A percentile compares a stretch with the other conserved stretches of the same genome.
phyloP scores from a whole-genome alignment of 30 jellyfish, hydroid and myxozoan genomes.

The Cassiopea andromeda region DNA sequence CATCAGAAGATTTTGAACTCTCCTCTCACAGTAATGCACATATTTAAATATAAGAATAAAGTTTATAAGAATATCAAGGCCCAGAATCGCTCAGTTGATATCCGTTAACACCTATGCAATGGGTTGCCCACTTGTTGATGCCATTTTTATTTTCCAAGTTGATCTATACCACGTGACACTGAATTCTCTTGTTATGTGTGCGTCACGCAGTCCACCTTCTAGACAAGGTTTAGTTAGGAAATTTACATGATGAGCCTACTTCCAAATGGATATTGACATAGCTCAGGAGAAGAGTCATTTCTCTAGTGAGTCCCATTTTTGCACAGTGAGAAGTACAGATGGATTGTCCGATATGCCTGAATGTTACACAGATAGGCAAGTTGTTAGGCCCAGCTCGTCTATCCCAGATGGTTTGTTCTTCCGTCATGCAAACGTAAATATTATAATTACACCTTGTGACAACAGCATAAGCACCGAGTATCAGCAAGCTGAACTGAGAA shows the following conservation, averaged over 20 bases:
- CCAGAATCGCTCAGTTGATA: too few species aligned
- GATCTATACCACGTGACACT: too few species aligned
- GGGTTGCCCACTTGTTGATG: too few species aligned
- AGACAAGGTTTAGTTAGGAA: too few species aligned
- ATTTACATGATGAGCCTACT: too few species aligned
- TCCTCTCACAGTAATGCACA: too few species aligned
- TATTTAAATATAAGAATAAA: too few species aligned
- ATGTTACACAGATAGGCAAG: not conserved
- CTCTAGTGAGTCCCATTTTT: not conserved
- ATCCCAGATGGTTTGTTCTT: not conserved
- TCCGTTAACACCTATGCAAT: too few species aligned
- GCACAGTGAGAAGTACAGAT: not conserved
- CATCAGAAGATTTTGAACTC: too few species aligned
- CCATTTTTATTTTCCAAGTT: too few species aligned
- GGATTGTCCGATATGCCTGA: not conserved
- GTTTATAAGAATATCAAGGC: too few species aligned
- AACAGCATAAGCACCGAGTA: constrained; percentile 27
- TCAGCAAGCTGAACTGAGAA: constrained; percentile 35
- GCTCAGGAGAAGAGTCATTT: not conserved
- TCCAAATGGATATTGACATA: not conserved
- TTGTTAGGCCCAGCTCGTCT: not conserved
- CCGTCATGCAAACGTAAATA: constrained; percentile 62
- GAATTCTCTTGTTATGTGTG: not conserved
- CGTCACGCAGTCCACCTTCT: not conserved
- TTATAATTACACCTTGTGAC: constrained; percentile 69